phyloP scores from a whole-genome alignment of 2,888 invertebrate species.

The Pristionchus maxplancki region DNA sequence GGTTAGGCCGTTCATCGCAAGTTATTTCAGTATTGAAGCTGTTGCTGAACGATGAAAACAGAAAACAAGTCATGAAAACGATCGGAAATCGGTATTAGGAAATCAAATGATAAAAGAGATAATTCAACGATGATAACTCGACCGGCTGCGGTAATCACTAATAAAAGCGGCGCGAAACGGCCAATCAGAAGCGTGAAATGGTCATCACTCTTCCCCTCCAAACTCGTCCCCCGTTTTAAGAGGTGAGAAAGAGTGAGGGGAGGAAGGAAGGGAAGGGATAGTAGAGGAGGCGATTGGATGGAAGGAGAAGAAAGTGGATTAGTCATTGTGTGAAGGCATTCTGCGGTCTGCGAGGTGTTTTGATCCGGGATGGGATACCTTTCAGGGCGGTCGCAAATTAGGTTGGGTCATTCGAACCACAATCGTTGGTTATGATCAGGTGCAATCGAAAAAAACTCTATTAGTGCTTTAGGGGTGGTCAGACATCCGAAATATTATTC shows the following conservation, averaged over 20 bases:
- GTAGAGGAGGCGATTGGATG: slow-evolving; percentile 11
- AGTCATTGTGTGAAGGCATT: slow-evolving; percentile 16
- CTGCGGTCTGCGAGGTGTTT: not conserved
- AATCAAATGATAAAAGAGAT: too few species aligned
- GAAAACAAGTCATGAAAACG: too few species aligned
- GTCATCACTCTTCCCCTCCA: not conserved
- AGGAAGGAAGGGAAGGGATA: not conserved
- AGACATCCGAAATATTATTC: not conserved
- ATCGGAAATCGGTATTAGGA: too few species aligned
- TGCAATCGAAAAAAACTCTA: too few species aligned
- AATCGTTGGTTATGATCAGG: not conserved
- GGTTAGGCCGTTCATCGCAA: too few species aligned
- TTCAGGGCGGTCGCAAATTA: not conserved
- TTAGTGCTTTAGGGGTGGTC: too few species aligned
- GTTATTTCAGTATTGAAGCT: too few species aligned
- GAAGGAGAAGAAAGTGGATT: slow-evolving; percentile 38
- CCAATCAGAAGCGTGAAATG: slow-evolving; percentile 22
- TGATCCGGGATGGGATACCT: not conserved
- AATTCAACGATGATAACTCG: too few species aligned
- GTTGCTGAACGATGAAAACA: too few species aligned
- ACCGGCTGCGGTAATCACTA: not conserved
- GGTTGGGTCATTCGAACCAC: not conserved
- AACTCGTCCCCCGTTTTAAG: slow-evolving; percentile 45
- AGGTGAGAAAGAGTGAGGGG: slow-evolving; percentile 38
- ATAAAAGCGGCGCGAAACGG: not conserved